Percentiles rank a stretch among this genome's conserved stretches.
Conservation (phyloP, 2,113 vertebrate genomes). For the Eretmochelys imbricata region DNA sequence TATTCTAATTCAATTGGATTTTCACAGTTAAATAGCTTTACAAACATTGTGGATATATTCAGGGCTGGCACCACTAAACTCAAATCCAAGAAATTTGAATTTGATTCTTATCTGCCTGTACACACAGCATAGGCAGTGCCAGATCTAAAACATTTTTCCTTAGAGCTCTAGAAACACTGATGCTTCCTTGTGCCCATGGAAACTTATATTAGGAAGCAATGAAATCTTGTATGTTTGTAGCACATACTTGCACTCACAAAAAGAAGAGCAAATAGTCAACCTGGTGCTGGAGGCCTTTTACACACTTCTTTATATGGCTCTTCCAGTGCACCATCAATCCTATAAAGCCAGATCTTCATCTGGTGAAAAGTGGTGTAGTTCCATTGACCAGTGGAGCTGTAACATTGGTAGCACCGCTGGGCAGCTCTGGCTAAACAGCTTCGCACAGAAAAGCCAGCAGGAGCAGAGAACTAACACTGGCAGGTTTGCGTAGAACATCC, state of each 20-base stretch:
- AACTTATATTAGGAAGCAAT: not conserved
- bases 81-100: not conserved
- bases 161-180: not conserved
- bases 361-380: not conserved
- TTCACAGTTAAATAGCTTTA: not conserved
- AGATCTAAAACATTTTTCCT: not conserved
- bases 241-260: not conserved
- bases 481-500: not conserved
- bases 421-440: not conserved
- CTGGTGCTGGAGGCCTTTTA: not conserved
- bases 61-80: not conserved
- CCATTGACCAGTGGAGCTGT: not conserved
- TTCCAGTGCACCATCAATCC: not conserved
- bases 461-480: not conserved
- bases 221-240: not conserved
- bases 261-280: not conserved
- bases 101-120: not conserved
- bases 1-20: not conserved
- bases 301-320: not conserved
- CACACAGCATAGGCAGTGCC: not conserved
- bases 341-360: not conserved
- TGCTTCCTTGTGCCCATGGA: not conserved
- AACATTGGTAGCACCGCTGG: not conserved
- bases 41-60: not conserved
- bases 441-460: not conserved